phyloP scores from a whole-genome alignment of 2,888 invertebrate species.

The Phymatocera aterrima region DNA sequence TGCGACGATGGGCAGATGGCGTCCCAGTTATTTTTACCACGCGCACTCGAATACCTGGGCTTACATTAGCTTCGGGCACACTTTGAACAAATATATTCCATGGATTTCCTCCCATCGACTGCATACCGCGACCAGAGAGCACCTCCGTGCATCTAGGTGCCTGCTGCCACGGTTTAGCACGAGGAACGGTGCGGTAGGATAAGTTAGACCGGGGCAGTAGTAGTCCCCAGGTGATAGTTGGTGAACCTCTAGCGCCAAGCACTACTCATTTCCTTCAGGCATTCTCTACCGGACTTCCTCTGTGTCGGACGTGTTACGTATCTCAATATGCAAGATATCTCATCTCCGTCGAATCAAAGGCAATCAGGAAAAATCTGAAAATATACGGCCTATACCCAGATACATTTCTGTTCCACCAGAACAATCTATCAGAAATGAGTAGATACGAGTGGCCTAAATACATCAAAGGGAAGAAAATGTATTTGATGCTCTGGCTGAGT shows the following conservation, averaged over 20 bases:
- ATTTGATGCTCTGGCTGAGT: neutral
- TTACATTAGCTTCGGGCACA: neutral
- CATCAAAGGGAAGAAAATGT: too few relatives aligned
- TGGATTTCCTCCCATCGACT: conserved; percentile 22
- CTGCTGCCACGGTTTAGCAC: conserved; percentile 12
- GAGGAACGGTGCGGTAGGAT: conserved; percentile 50
- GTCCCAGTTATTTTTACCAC: conserved; percentile 65
- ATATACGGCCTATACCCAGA: too few relatives aligned
- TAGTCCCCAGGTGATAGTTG: conserved; percentile 60
- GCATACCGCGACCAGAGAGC: neutral
- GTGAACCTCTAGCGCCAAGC: conserved; percentile 19
- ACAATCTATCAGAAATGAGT: neutral
- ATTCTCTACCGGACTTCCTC: conserved; percentile 13
- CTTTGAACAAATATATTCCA: conserved; percentile 26
- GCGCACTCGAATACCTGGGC: conserved; percentile 54
- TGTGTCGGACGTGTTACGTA: neutral
- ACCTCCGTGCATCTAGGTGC: conserved; percentile 1
- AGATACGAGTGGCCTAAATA: too few relatives aligned
- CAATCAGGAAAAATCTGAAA: neutral
- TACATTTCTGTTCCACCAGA: neutral
- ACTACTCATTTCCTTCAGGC: conserved; percentile 18
- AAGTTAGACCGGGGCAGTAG: conserved; percentile 51
- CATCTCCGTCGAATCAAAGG: neutral
- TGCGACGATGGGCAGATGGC: conserved; percentile 71
- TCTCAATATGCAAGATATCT: neutral